A percentile compares a stretch with the other conserved stretches of the same genome.
These are phyloP conservation scores for Clarias magur DNA, from an alignment of 2,113 vertebrate species.

Conservation along the genomic window DNA sequence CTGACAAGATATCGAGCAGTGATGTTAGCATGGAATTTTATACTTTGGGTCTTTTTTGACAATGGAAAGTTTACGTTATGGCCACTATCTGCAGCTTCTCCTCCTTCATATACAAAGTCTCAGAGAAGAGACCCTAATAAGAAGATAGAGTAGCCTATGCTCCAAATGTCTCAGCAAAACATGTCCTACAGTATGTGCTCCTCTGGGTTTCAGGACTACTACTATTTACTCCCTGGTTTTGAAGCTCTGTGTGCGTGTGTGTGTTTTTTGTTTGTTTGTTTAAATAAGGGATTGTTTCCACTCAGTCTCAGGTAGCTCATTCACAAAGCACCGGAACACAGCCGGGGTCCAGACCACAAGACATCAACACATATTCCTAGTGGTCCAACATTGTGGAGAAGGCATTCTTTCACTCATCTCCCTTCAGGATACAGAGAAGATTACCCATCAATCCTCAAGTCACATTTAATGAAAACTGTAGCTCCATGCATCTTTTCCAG, in stretches of 20 bases:
- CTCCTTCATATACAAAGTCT: not conserved
- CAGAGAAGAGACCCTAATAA: not conserved
- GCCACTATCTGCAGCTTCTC: not conserved
- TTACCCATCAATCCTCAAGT: not conserved
- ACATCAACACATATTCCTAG: not conserved
- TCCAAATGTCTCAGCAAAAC: not conserved
- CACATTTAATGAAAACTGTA: not conserved
- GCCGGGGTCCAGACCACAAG: not conserved
- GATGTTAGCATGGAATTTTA: not conserved
- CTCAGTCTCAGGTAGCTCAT: not conserved
- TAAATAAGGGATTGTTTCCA: not conserved
- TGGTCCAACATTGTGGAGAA: not conserved
- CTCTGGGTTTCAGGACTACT: not conserved
- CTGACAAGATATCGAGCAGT: not conserved
- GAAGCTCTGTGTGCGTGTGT: not conserved
- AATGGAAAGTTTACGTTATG: not conserved
- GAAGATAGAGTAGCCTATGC: not conserved
- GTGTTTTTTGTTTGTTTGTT: not conserved
- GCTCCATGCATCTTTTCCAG: not conserved
- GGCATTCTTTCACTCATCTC: not conserved
- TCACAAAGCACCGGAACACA: not conserved
- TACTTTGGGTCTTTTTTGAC: not conserved
- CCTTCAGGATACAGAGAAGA: not conserved
- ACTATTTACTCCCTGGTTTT: not conserved
- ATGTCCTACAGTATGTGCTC: not conserved